Evolutionary conservation across 2,888 invertebrate genomes (phyloP).

Genomic region (Protodeltote pygarga): DNA sequence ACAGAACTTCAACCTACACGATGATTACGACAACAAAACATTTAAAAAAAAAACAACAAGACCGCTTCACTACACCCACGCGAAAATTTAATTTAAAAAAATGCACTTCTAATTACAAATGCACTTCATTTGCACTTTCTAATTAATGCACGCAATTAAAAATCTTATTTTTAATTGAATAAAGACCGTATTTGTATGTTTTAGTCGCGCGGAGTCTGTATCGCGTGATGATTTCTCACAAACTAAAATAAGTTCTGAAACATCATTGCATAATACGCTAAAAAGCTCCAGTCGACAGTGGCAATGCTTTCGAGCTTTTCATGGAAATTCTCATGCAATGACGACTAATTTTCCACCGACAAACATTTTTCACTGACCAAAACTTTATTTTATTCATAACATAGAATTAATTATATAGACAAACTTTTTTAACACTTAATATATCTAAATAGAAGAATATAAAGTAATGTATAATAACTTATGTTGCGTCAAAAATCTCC

Average conservation of each 20-base stretch:
- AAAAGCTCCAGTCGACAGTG: slow-evolving; percentile 74
- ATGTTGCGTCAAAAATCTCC: no score
- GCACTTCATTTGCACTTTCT: slow-evolving; percentile 32
- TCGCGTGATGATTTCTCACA: slow-evolving; percentile 71
- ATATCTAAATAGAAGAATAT: no score
- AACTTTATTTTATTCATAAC: no score
- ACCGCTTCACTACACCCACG: slow-evolving; percentile 53
- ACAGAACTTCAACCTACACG: slow-evolving; percentile 54
- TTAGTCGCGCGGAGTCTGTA: slow-evolving; percentile 57
- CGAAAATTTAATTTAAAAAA: slow-evolving; percentile 32
- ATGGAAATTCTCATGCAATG: slow-evolving; percentile 28
- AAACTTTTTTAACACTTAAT: no score
- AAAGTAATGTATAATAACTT: no score
- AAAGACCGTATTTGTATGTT: slow-evolving; percentile 48
- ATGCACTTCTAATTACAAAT: slow-evolving; percentile 37
- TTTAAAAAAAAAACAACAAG: slow-evolving; percentile 59
- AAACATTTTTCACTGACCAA: background rate
- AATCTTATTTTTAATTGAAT: slow-evolving; percentile 21
- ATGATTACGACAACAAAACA: slow-evolving; percentile 55
- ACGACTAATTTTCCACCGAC: no score
- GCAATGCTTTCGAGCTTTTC: slow-evolving; percentile 51
- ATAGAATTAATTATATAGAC: no score
- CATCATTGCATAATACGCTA: slow-evolving; percentile 82
- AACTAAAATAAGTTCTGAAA: slow-evolving; percentile 82
- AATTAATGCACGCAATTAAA: slow-evolving; percentile 25